Base-by-base conservation (phyloP, 2,888 invertebrate species). In the Eilema sororculum region DNA sequence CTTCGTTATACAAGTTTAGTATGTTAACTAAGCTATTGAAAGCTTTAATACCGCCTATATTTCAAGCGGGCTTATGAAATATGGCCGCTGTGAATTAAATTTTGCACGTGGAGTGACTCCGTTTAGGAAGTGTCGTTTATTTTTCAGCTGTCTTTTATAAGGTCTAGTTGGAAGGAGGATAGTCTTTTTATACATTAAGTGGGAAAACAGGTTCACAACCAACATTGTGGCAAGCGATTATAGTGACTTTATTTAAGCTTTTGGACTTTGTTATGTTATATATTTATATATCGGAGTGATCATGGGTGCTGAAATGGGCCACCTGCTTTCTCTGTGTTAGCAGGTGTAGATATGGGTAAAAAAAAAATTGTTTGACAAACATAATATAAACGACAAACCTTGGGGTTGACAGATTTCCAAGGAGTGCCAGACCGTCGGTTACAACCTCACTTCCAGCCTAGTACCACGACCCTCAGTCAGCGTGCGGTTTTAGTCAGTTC, bases 1-100 rank as follows among this genome's bases (percentile, higher is more conserved):
- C 85, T 86, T 81, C 79, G 80, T 83, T 83, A 78, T 75, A 76
- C 73, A 74, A 80, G 83, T 78, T 83, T 83, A 78, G 79, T 79
- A 81, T 82, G 82, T 79, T 80, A 81, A 81, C 81, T 75, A 64
- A 65, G 63, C 63, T 78, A 81, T 82, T 80, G 82, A 78, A 80
- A 68, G 80, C 72, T 70, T 73, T 74, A 71, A 75, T 71, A 61
- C 74, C 41, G 67, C 67, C 69, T 71, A 76, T 81, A 78, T 77
- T 81, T 83, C 73, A 81, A 68, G 72, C 70, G n/a, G 61, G 73
- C 66, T 78, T 79, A 82, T 86, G 83, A 86, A 85, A 82, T 84
- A 85, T 77, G 72, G 76, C 78, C 72, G 69, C 76, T 74, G 67
- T 62, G 62, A 85, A 86, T 86, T 87, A 81, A 72, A 72, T 72